Percentiles rank a stretch among this genome's conserved stretches.
phyloP scores from a whole-genome alignment of 2,113 vertebrate genomes.

The Barnardius zonarius region DNA sequence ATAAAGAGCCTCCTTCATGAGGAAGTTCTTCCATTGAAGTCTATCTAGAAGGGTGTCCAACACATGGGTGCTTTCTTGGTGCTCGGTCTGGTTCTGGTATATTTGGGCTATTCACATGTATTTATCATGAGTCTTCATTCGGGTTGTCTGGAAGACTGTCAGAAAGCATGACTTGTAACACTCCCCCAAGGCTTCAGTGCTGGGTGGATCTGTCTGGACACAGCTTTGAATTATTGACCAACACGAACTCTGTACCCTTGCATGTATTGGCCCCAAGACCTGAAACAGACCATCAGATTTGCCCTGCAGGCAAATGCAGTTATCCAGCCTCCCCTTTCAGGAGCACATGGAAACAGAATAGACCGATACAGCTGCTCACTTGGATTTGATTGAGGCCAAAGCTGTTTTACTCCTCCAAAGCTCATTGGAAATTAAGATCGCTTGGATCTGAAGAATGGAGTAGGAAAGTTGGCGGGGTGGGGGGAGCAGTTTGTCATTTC shows the following conservation, averaged over 20 bases:
- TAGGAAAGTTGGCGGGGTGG: neutral
- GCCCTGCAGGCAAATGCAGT: neutral
- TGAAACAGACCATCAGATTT: neutral
- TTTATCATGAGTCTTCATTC: neutral
- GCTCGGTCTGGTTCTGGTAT: neutral
- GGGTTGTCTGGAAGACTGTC: neutral
- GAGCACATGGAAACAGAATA: neutral
- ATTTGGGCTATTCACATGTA: neutral
- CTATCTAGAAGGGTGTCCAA: neutral
- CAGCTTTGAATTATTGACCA: neutral
- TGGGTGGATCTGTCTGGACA: rapidly evolving
- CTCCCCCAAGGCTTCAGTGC: neutral
- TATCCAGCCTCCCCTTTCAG: neutral
- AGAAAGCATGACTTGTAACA: neutral
- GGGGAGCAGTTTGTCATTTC: neutral
- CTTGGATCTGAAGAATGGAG: neutral
- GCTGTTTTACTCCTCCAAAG: neutral
- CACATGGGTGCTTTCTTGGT: neutral
- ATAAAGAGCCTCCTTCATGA: neutral
- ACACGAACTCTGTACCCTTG: neutral
- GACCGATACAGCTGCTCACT: neutral
- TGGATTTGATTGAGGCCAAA: neutral
- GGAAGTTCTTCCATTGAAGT: neutral
- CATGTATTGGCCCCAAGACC: neutral
- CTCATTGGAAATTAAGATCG: neutral